A percentile compares a stretch with the other conserved stretches of the same genome.
phyloP scores from a whole-genome alignment of 1,140 invertebrate species.

The Idris sp. region DNA sequence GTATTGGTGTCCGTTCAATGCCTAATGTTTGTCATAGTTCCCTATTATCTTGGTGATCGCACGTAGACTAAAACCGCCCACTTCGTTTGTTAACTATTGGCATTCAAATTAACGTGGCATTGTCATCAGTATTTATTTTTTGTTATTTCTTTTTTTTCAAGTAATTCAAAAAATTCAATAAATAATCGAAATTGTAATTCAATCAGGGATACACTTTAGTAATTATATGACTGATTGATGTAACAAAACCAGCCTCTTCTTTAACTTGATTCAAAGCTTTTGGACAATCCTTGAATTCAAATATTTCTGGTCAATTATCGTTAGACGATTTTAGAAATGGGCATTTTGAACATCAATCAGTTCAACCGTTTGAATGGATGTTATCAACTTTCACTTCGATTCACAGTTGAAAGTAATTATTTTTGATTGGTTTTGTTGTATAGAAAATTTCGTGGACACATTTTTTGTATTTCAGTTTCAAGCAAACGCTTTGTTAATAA shows the following conservation, averaged over 20 bases:
- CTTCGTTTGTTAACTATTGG: constrained; percentile 37
- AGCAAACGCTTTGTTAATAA: no score
- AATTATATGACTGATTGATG: no score
- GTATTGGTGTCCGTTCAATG: constrained; percentile 33
- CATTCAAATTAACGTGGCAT: constrained; percentile 34
- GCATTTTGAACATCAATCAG: no score
- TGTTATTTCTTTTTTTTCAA: constrained; percentile 1
- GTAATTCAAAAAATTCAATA: no score
- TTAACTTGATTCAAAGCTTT: no score
- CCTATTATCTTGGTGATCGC: constrained; percentile 36
- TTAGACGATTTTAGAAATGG: no score
- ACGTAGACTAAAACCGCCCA: constrained; percentile 29
- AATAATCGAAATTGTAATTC: constrained; percentile 31
- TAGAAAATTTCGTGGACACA: no score
- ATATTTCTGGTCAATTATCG: no score
- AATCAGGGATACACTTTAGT: constrained; percentile 31
- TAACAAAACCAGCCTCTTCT: no score
- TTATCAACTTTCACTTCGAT: constrained; percentile 26
- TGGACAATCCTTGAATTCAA: constrained; percentile 30
- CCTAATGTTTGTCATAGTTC: constrained; percentile 46
- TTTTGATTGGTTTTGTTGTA: no score
- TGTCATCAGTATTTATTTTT: constrained; percentile 22
- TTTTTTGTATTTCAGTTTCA: no score
- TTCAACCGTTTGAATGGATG: constrained; percentile 4
- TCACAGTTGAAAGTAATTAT: no score